These are phyloP conservation scores for Carpatolechia fugitivella DNA, from an alignment of 2,888 invertebrate species.

Conservation along the genomic window DNA sequence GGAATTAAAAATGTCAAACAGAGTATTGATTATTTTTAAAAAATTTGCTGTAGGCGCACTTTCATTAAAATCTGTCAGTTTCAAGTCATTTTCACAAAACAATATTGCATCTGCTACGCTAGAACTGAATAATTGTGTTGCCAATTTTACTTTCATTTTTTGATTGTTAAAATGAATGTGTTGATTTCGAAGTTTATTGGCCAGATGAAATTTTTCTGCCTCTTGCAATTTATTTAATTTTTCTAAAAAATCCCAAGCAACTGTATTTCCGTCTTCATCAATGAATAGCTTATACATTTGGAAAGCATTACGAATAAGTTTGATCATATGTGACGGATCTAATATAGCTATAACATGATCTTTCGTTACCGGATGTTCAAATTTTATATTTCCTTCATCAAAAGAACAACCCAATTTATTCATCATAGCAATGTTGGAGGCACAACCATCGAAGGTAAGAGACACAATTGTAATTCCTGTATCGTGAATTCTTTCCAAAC, in stretches of 20 bases:
- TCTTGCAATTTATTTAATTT: constrained; percentile 16
- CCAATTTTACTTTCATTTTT: constrained; percentile 24
- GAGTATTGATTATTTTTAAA: constrained; percentile 20
- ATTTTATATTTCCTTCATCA: neutral
- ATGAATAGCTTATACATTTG: neutral
- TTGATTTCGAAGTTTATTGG: constrained; percentile 21
- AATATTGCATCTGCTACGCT: constrained; percentile 16
- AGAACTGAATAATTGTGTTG: constrained; percentile 15
- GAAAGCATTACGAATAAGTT: constrained; percentile 22
- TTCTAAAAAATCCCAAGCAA: constrained; percentile 16
- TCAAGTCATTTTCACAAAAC: constrained; percentile 11
- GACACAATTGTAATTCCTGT: neutral
- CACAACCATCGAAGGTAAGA: neutral
- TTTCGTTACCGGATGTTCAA: neutral
- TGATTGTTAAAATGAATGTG: constrained; percentile 22
- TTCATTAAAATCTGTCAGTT: constrained; percentile 11
- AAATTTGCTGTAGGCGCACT: constrained; percentile 16
- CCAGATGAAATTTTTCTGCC: constrained; percentile 19
- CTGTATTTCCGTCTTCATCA: constrained; percentile 10
- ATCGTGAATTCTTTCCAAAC: neutral
- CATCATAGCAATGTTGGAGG: neutral
- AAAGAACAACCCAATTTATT: neutral
- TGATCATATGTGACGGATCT: constrained; percentile 20
- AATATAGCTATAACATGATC: constrained; percentile 10
- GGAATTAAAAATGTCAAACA: constrained; percentile 30